Base-by-base conservation (phyloP, 2,113 vertebrate species). In the Centropus bengalensis region DNA sequence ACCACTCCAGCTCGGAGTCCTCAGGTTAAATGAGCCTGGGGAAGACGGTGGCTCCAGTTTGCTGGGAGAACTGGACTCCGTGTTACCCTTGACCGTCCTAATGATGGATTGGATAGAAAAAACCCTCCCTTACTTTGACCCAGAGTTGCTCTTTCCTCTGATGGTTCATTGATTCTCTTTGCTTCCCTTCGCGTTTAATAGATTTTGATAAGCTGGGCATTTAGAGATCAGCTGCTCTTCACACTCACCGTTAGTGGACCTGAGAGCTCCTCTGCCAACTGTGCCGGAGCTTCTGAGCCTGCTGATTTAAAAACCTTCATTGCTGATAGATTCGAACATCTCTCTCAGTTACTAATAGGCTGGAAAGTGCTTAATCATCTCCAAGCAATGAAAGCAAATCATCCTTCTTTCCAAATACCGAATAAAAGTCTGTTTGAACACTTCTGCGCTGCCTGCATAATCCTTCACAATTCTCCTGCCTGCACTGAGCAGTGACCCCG, bases 401-500 rank as follows among this genome's bases (percentile, higher is more conserved):
- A 94, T 91, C 92, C 76, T 82, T 94, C 94, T 94, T 94, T 45
- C 95, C 82, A 88, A 93, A 96, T 30, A 13, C 79, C 0, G 45
- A 70, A 38, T 81, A 5, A 80, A 78, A 96, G 71, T 69, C 92
- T 90, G 77, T 92, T 91, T 89, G 95, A 95, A 85, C 88, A 80
- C 86, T 91, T 88, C 75, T 95, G 91, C 94, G 55, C 93, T 94
- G 94, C 80, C 90, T 95, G 96, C 92, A 91, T 96, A 95, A 95
- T 95, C 95, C 96, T 81, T 36, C 88, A 36, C 86, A 33, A 51
- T 77, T 90, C 92, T 91, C 32, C 85, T 55, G 90, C 8, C 88
- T 88, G 92, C 92, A 52, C 95, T 0, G 10, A 90, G 88, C 95
- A 77, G 71, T 96, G 96, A 96, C 96, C 96, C 90, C 0, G 5